phyloP scores from a whole-genome alignment of 2,888 invertebrate genomes.

The Drosophila picticornis region DNA sequence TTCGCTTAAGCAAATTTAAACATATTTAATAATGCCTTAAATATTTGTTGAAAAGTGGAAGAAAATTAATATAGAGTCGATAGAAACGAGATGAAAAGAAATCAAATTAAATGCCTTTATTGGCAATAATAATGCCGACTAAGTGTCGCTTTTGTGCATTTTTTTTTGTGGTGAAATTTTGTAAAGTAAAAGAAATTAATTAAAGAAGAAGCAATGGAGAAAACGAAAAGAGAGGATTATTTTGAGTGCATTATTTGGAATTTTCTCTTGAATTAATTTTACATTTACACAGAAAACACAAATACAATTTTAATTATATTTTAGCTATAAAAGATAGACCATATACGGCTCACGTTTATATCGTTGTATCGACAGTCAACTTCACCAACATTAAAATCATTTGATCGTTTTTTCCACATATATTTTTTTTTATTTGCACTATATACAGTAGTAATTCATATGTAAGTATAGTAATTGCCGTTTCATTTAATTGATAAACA shows the following conservation, averaged over 20 bases:
- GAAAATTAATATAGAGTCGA: not conserved
- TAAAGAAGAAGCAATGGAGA: not conserved
- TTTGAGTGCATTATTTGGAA: not conserved
- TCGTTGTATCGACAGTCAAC: not conserved
- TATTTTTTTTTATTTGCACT: slow-evolving; percentile 51
- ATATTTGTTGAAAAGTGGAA: not conserved
- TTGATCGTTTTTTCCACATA: slow-evolving; percentile 10
- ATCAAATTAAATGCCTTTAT: not conserved
- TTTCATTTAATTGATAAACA: slow-evolving; percentile 41
- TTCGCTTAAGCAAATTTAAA: not conserved
- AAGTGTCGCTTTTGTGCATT: not conserved
- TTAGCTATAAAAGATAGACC: too few relatives aligned
- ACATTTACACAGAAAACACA: not conserved
- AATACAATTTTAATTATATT: not conserved
- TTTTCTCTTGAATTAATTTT: not conserved
- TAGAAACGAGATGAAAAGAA: not conserved
- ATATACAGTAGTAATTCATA: slow-evolving; percentile 56
- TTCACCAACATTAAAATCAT: not conserved
- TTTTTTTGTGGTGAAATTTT: not conserved
- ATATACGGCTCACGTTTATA: not conserved
- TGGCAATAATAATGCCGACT: not conserved
- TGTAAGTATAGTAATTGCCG: slow-evolving; percentile 55
- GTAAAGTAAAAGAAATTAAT: not conserved
- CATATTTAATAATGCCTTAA: not conserved
- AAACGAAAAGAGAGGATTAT: not conserved